Conservation (phyloP, 1,140 invertebrate genomes). For the Bradysia coprophila region DNA sequence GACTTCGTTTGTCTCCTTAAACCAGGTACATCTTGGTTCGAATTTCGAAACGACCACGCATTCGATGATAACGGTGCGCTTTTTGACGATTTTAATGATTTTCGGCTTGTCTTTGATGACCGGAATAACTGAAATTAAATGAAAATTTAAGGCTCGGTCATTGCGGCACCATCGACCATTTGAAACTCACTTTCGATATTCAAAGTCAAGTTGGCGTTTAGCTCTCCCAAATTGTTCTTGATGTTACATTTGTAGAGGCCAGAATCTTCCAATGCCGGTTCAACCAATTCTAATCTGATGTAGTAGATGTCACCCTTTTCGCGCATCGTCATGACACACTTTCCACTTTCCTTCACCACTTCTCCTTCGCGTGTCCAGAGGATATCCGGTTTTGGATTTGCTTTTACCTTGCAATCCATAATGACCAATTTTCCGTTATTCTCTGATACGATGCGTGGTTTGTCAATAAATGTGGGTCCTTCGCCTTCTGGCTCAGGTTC, state of each 20-base stretch:
- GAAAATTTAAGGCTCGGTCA: background rate
- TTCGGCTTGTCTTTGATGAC: slow-evolving; percentile 84
- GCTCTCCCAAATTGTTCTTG: slow-evolving; percentile 87
- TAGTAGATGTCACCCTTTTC: slow-evolving; percentile 72
- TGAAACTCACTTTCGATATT: slow-evolving; percentile 86
- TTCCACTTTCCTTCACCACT: slow-evolving; percentile 56
- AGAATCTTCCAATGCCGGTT: slow-evolving; percentile 86
- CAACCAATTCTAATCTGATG: slow-evolving; percentile 74
- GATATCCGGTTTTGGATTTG: slow-evolving; percentile 83
- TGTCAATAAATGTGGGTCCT: slow-evolving; percentile 95
- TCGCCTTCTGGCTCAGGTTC: slow-evolving; percentile 81
- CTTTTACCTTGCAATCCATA: slow-evolving; percentile 92
- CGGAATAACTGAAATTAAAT: slow-evolving; percentile 54
- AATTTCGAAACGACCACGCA: slow-evolving; percentile 76
- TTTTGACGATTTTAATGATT: slow-evolving; percentile 75
- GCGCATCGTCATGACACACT: slow-evolving; percentile 47
- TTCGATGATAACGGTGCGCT: slow-evolving; percentile 77
- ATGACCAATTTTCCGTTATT: slow-evolving; percentile 91
- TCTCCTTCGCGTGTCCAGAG: slow-evolving; percentile 79
- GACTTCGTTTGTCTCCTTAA: slow-evolving; percentile 62
- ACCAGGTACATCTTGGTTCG: slow-evolving; percentile 77
- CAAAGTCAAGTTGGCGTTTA: slow-evolving; percentile 88
- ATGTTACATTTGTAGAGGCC: slow-evolving; percentile 97
- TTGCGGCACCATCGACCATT: background rate
- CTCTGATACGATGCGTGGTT: slow-evolving; percentile 68